Evolutionary conservation across 2,113 vertebrate genomes (phyloP), one percentile per base, ranked within the genome.

Genomic region (Pelodiscus sinensis): DNA sequence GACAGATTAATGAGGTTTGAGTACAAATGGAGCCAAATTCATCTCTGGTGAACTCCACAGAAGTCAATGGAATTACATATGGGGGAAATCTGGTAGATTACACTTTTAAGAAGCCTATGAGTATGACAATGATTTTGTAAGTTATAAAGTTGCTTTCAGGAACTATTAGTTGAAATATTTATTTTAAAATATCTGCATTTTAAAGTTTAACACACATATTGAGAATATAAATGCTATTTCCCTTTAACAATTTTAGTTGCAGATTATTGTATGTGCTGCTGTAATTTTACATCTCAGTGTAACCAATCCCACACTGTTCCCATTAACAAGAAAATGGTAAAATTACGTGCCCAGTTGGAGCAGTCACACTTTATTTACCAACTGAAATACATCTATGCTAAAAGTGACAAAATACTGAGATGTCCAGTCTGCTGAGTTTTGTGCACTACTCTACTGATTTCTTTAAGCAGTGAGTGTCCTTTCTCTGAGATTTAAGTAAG

Each of bases 341-440:
- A 96, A 95, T 92, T 86, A 65, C 50, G 79, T 82, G 50, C 91
- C 91, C 82, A n/a, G n/a, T 95, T 96, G 92, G 94, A 96, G 93
- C 75, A 92, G 82, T 87, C 95, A 95, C 25, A 62, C 81, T 92
- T 96, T 97, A 75, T 85, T 95, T 91, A 94, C 56, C 83, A 77
- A 94, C 29, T 88, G 44, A 92, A 88, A 90, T 92, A 86, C 91
- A 91, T 92, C 11, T 51, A 27, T 54, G 24, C 52, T 80, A 86
- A 96, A 94, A 92, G 85, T 90, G 90, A 92, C 88, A 54, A 94
- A 92, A 94, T 44, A 87, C 91, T 79, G 86, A 87, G 57, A 82
- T 92, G 54, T 21, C 80, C 90, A 27, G 44, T 89, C 82, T 75
- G 79, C 82, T 90, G 50, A 57, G 75, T 8, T 80, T 58, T 65